Conservation (phyloP, 2,888 invertebrate genomes). For the Euphydryas editha region DNA sequence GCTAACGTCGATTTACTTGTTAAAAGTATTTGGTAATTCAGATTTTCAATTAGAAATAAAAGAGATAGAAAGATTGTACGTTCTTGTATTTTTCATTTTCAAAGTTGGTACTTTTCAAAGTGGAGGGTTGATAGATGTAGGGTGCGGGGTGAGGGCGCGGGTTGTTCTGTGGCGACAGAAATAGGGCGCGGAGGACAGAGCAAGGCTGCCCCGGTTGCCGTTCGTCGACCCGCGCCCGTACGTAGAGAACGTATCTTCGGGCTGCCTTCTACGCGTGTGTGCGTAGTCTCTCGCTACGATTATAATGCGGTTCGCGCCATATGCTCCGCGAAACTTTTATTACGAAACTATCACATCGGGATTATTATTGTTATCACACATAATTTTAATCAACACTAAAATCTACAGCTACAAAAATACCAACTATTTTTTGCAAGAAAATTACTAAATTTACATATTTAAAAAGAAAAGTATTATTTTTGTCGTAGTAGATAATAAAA, state of each 20-base stretch:
- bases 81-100: slow-evolving; percentile 36
- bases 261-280: slow-evolving; percentile 47
- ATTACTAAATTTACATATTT: neutral
- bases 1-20: too few species aligned
- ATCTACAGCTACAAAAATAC: too few species aligned
- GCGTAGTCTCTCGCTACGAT: slow-evolving; percentile 53
- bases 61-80: neutral
- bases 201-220: slow-evolving; percentile 82
- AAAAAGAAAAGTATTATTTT: neutral
- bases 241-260: slow-evolving; percentile 55
- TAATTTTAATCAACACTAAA: too few species aligned
- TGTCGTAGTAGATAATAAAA: neutral
- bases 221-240: slow-evolving; percentile 73
- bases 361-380: slow-evolving; percentile 41
- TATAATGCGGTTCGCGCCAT: slow-evolving; percentile 53
- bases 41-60: neutral
- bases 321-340: slow-evolving; percentile 47
- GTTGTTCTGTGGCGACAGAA: slow-evolving; percentile 75
- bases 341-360: slow-evolving; percentile 54
- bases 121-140: slow-evolving; percentile 56
- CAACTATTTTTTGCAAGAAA: neutral
- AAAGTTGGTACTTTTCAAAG: slow-evolving; percentile 60
- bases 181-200: slow-evolving; percentile 83
- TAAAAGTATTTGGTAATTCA: neutral
- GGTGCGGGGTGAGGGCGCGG: slow-evolving; percentile 48